Conservation (phyloP, 2,113 vertebrate genomes). For the Xenotilapia longispinis region DNA sequence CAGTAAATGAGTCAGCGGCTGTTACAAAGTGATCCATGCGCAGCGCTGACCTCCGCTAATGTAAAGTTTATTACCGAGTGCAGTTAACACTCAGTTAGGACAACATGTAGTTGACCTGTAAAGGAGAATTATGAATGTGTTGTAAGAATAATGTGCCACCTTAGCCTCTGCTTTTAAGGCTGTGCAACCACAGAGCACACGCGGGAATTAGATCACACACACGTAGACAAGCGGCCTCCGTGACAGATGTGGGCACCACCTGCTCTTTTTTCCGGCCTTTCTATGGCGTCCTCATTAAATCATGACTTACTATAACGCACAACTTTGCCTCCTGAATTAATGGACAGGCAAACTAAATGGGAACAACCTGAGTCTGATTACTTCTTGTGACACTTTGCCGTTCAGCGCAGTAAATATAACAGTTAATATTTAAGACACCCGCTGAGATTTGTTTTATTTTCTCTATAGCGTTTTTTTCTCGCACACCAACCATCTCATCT, state of each 20-base stretch:
- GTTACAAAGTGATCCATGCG: background rate
- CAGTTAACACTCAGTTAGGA: background rate
- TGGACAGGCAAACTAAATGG: background rate
- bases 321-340: background rate
- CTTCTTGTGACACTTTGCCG: background rate
- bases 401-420: background rate
- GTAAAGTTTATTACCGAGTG: background rate
- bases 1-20: background rate
- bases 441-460: background rate
- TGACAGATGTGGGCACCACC: background rate
- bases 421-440: background rate
- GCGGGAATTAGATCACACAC: background rate
- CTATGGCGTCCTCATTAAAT: background rate
- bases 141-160: background rate
- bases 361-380: background rate
- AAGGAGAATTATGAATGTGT: background rate
- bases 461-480: background rate
- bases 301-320: background rate
- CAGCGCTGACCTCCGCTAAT: background rate
- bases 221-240: background rate
- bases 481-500: slow-evolving; percentile 27
- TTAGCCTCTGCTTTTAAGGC: background rate
- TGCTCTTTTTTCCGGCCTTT: background rate
- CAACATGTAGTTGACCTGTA: background rate
- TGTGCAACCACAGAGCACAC: background rate